Evolutionary conservation across 1,140 invertebrate species (phyloP).

Genomic region (Nymphalis io): DNA sequence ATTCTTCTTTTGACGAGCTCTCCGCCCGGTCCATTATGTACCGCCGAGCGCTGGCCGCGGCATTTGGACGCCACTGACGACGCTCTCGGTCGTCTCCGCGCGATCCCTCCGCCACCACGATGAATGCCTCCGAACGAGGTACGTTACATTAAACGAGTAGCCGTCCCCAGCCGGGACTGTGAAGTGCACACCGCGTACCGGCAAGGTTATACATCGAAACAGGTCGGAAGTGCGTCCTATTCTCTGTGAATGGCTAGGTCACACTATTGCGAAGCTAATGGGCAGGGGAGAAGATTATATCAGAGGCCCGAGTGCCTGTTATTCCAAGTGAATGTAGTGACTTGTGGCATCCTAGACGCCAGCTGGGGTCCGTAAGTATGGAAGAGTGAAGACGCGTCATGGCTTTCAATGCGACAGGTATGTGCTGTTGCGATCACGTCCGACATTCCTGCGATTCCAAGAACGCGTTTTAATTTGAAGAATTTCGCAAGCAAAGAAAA

Average conservation of each 20-base stretch:
- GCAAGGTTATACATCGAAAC: slow-evolving; percentile 59
- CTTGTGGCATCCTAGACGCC: slow-evolving; percentile 30
- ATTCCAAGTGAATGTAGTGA: slow-evolving; percentile 53
- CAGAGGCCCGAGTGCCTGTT: slow-evolving; percentile 47
- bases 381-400: slow-evolving; percentile 44
- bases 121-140: slow-evolving; percentile 75
- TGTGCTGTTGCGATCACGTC: slow-evolving; percentile 29
- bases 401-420: slow-evolving; percentile 37
- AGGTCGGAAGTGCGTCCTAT: slow-evolving; percentile 65
- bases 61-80: slow-evolving; percentile 75
- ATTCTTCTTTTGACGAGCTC: slow-evolving; percentile 79
- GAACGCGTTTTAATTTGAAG: background rate
- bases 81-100: slow-evolving; percentile 67
- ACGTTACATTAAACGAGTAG: slow-evolving; percentile 45
- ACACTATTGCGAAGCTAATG: slow-evolving; percentile 47
- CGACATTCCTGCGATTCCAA: background rate
- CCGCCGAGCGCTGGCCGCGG: slow-evolving; percentile 66
- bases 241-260: slow-evolving; percentile 60
- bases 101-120: slow-evolving; percentile 52
- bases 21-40: slow-evolving; percentile 72
- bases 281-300: slow-evolving; percentile 47
- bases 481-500: background rate
- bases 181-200: slow-evolving; percentile 41
- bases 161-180: slow-evolving; percentile 27
- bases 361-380: slow-evolving; percentile 55